Evolutionary conservation across 2,113 vertebrate genomes (phyloP), one percentile per base, ranked within the genome.

Genomic region (Sphyrna mokarran): DNA sequence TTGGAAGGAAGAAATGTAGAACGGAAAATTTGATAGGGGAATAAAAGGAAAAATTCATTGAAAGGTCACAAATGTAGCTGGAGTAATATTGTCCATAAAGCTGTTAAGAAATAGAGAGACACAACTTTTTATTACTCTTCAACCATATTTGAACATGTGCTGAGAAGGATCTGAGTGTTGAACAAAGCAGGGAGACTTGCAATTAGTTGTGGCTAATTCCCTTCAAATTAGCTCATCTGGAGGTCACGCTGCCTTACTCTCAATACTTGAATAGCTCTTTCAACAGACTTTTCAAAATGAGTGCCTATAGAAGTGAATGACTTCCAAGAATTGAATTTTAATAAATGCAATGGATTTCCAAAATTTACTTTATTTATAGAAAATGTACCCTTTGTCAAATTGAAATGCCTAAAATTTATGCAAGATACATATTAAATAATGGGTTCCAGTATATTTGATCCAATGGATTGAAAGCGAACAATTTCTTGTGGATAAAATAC

Each of bases 161-260:
- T 97, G 97, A 98, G 97, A 97, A 97, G 97, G 96, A 58, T 96
- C 97, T 97, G 97, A 97, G 97, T 97, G 96, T 96, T 97, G 68
- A 97, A 96, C 95, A 85, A 97, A 96, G 96, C 97, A 98, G 98
- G 97, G 97, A 97, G 97, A 97, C 97, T 97, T 97, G 97, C 97
- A 98, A 98, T 98, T 98, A 98, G 97, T 97, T 98, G 97, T 97
- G 97, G 97, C 98, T 98, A 98, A 98, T 98, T 98, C 97, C 96
- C 95, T 96, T 97, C 97, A 98, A 72, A 97, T 98, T 98, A 97
- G 97, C 97, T 98, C 96, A 97, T 97, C 97, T 97, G 97, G 97
- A 97, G 97, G 97, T 97, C 97, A 97, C 96, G 97, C 96, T 97
- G 97, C 95, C 96, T 97, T 96, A 95, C 96, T 97, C 97, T 96